phyloP scores from a whole-genome alignment of 2,797 vertebrate genomes.

The Limosa lapponica region DNA sequence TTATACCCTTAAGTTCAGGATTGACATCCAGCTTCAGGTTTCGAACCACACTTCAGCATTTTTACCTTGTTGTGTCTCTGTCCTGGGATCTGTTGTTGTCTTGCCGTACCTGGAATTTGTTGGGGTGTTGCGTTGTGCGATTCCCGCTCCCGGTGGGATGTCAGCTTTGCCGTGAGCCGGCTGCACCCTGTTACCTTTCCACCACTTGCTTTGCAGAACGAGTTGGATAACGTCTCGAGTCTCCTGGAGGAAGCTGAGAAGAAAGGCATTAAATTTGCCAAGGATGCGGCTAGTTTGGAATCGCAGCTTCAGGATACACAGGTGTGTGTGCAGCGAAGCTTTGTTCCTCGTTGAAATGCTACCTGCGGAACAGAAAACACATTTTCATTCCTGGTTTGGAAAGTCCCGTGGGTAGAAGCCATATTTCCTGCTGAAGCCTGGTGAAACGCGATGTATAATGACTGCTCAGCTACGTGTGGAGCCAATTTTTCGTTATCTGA shows the following conservation, averaged over 20 bases:
- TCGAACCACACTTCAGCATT: neutral
- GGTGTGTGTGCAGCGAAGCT: slow-evolving; percentile 71
- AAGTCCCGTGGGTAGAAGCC: neutral
- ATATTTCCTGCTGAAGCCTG: neutral
- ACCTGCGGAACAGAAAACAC: neutral
- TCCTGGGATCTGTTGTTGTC: neutral
- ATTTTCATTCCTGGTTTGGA: neutral
- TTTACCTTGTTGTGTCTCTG: neutral
- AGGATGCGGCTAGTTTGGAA: slow-evolving; percentile 90
- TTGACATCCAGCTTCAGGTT: neutral
- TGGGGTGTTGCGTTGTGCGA: neutral
- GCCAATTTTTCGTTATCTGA: neutral
- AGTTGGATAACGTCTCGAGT: slow-evolving; percentile 90
- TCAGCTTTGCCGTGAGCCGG: neutral
- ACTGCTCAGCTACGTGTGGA: neutral
- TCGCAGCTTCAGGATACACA: slow-evolving; percentile 96
- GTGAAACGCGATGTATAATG: neutral
- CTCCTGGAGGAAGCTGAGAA: slow-evolving; percentile 95
- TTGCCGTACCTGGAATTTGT: neutral
- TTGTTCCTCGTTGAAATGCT: neutral
- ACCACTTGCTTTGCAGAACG: slow-evolving; percentile 78
- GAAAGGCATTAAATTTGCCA: slow-evolving; percentile 92
- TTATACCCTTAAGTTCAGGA: neutral
- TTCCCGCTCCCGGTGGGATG: neutral
- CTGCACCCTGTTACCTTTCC: neutral